Percentiles rank a stretch among this genome's conserved stretches.
These are phyloP conservation scores for Triplophysa rosa DNA, from an alignment of 2,113 vertebrate genomes.

Conservation along the genomic window DNA sequence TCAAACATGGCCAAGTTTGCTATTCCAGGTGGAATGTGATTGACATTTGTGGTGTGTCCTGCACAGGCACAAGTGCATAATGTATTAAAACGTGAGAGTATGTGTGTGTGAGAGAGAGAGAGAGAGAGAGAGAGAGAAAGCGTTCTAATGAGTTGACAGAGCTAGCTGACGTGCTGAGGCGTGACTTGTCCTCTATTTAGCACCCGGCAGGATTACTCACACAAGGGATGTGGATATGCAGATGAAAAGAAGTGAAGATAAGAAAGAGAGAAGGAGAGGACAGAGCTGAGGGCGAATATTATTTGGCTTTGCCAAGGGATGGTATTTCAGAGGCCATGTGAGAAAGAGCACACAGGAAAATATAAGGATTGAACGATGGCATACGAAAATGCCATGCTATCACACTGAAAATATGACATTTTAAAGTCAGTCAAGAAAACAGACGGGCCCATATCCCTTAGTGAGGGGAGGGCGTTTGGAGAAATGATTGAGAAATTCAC, in stretches of 20 bases:
- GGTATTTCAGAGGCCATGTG: conserved; percentile 38
- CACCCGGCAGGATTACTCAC: conserved; percentile 57
- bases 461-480: background rate
- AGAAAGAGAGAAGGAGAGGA: conserved; percentile 35
- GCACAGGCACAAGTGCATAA: conserved; percentile 29
- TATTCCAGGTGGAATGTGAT: conserved; percentile 25
- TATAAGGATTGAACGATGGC: conserved; percentile 53
- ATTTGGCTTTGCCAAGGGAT: conserved; percentile 37
- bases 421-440: conserved; percentile 52
- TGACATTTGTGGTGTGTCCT: conserved; percentile 38
- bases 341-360: conserved; percentile 42
- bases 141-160: conserved; percentile 41
- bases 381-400: conserved; percentile 16
- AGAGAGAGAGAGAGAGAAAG: conserved; percentile 32
- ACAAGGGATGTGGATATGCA: conserved; percentile 45
- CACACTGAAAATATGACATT: conserved; percentile 69
- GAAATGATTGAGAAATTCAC: background rate
- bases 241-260: conserved; percentile 53
- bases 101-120: conserved; percentile 32
- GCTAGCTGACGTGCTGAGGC: conserved; percentile 46
- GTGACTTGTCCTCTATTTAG: conserved; percentile 57
- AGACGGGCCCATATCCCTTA: background rate
- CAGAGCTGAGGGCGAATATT: background rate
- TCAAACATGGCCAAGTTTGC: conserved; percentile 1
- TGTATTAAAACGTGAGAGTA: conserved; percentile 26